Evolutionary conservation across 2,797 vertebrate species (phyloP).

Genomic region (Picus viridis): DNA sequence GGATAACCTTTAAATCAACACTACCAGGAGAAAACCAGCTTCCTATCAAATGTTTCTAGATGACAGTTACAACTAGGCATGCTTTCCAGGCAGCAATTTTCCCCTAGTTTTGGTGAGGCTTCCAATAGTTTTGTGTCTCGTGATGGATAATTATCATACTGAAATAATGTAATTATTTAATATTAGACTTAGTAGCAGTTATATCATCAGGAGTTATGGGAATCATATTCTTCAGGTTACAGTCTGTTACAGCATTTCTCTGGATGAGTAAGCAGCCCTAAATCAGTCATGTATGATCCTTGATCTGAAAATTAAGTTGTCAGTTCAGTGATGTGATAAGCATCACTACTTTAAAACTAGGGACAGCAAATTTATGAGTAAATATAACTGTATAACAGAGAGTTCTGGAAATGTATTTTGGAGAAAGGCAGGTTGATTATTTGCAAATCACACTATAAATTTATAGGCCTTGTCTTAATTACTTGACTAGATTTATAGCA

Average conservation of each 20-base stretch:
- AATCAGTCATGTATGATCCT: background rate
- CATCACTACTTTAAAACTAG: background rate
- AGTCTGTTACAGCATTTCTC: background rate
- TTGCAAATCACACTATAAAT: background rate
- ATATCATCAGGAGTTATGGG: background rate
- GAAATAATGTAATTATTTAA: conserved; percentile 42
- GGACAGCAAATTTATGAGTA: background rate
- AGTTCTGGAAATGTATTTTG: background rate
- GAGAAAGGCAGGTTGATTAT: background rate
- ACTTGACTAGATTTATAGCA: background rate
- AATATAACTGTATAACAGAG: background rate
- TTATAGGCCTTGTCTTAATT: background rate
- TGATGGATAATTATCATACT: background rate
- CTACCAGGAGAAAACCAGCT: conserved; percentile 43
- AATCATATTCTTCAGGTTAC: background rate
- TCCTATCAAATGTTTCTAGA: conserved; percentile 32
- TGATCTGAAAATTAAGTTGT: background rate
- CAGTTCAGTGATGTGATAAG: background rate
- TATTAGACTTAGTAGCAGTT: background rate
- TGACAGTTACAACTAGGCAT: conserved; percentile 40
- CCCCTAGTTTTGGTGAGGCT: background rate
- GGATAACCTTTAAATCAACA: conserved; percentile 76
- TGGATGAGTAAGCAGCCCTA: background rate
- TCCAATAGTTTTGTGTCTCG: background rate
- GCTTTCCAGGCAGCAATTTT: background rate